Conservation (phyloP, 2,797 vertebrate species). For the Yasuhikotakia modesta region DNA sequence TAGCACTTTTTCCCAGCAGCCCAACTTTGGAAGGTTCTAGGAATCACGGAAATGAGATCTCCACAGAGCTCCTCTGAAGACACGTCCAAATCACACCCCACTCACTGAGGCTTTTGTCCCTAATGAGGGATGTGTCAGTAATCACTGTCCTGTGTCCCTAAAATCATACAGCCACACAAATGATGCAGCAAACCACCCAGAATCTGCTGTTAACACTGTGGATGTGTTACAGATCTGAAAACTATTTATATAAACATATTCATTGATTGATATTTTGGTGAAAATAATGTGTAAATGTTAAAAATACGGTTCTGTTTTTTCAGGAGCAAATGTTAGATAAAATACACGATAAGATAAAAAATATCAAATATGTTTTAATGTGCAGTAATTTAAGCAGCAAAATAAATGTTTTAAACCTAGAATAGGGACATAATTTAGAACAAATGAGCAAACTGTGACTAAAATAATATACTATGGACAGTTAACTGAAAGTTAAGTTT, state of each 20-base stretch:
- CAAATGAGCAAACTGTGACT: not conserved
- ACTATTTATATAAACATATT: too few relatives aligned
- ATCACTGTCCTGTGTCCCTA: constrained; percentile 28
- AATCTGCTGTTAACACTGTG: not conserved
- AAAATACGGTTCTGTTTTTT: too few relatives aligned
- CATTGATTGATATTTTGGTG: too few relatives aligned
- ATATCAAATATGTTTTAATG: too few relatives aligned
- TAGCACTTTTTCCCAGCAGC: constrained; percentile 57
- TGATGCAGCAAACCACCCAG: not conserved
- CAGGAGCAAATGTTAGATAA: too few relatives aligned
- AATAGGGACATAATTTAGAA: not conserved
- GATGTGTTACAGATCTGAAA: not conserved
- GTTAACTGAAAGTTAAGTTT: not conserved
- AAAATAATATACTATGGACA: not conserved
- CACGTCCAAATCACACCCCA: constrained; percentile 59
- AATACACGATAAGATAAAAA: too few relatives aligned
- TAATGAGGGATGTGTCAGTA: constrained; percentile 32
- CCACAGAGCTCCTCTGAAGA: constrained; percentile 58
- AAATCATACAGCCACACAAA: not conserved
- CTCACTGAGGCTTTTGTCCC: constrained; percentile 22
- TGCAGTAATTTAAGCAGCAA: too few relatives aligned
- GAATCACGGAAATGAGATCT: constrained; percentile 63
- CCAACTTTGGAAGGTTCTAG: constrained; percentile 59
- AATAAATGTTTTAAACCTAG: too few relatives aligned
- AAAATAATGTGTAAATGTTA: too few relatives aligned